A percentile compares a stretch with the other conserved stretches of the same genome.
Conservation (phyloP, 2,113 vertebrate species). For the Notothenia coriiceps region DNA sequence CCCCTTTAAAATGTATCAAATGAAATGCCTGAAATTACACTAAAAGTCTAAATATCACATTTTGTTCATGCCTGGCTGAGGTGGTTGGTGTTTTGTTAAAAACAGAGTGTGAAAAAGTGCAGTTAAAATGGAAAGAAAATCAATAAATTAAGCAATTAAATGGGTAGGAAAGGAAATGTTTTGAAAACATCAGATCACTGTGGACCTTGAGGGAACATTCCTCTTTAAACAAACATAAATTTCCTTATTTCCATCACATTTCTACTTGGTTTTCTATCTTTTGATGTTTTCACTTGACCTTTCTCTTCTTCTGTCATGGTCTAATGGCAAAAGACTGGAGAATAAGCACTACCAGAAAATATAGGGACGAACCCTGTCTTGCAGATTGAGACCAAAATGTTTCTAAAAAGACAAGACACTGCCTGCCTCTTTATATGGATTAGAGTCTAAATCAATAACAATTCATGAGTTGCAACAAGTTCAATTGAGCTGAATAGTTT, state of each 20-base stretch:
- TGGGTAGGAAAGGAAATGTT: too few relatives aligned
- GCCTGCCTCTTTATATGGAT: not conserved
- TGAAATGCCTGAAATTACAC: not conserved
- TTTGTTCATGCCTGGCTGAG: not conserved
- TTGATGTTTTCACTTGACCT: not conserved
- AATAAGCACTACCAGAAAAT: not conserved
- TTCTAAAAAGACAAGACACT: not conserved
- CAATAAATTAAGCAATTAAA: too few relatives aligned
- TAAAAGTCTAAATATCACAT: not conserved
- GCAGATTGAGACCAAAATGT: not conserved
- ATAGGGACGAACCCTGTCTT: not conserved
- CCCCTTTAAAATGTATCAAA: not conserved
- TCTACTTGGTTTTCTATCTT: not conserved
- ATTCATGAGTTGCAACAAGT: conserved; percentile 1
- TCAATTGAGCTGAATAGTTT: not conserved
- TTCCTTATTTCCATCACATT: not conserved
- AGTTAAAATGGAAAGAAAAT: not conserved
- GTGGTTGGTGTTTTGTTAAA: not conserved
- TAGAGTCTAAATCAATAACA: conserved; percentile 18
- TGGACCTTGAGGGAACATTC: too few relatives aligned
- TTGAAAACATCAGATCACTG: too few relatives aligned
- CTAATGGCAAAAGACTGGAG: not conserved
- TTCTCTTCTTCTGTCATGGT: not conserved
- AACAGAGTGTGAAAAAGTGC: not conserved
- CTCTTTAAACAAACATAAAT: not conserved